These are phyloP conservation scores for Paedocypris micromegethes DNA, from an alignment of 2,797 vertebrate species.

Conservation along the genomic window DNA sequence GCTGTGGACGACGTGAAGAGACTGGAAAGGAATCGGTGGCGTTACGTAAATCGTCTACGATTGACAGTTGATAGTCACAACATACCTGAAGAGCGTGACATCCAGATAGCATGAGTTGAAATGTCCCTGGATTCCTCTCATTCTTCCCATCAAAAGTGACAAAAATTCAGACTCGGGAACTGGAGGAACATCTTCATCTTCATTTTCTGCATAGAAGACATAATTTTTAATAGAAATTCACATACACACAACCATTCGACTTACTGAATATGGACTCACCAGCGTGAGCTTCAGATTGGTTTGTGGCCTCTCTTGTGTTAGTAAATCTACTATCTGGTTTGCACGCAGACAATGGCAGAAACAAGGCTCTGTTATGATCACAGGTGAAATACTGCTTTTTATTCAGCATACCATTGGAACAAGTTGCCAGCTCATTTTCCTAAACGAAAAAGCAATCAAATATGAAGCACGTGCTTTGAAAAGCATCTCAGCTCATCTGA, in stretches of 20 bases:
- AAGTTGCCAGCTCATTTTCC: slow-evolving; percentile 64
- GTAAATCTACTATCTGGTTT: slow-evolving; percentile 65
- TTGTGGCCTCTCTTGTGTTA: slow-evolving; percentile 29
- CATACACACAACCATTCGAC: background rate
- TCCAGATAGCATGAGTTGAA: slow-evolving; percentile 81
- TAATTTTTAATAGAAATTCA: background rate
- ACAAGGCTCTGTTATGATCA: slow-evolving; percentile 59
- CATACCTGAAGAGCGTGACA: slow-evolving; percentile 75
- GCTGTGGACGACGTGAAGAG: slow-evolving; percentile 70
- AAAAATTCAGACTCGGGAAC: slow-evolving; percentile 61
- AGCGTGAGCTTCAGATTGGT: slow-evolving; percentile 33
- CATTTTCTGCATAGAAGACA: slow-evolving; percentile 58
- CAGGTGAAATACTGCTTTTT: slow-evolving; percentile 66
- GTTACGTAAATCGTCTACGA: background rate
- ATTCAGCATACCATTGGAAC: slow-evolving; percentile 60
- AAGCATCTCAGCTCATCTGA: background rate
- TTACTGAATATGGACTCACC: slow-evolving; percentile 51
- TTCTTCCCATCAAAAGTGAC: slow-evolving; percentile 66
- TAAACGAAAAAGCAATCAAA: slow-evolving; percentile 39
- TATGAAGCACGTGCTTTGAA: background rate
- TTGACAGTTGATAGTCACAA: background rate
- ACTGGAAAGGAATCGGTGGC: slow-evolving; percentile 51
- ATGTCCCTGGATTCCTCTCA: slow-evolving; percentile 79
- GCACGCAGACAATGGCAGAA: slow-evolving; percentile 65
- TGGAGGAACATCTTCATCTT: slow-evolving; percentile 58